Percentiles rank a stretch among this genome's conserved stretches.
Conservation (phyloP, 2,888 invertebrate species). For the Pachymerium ferrugineum region DNA sequence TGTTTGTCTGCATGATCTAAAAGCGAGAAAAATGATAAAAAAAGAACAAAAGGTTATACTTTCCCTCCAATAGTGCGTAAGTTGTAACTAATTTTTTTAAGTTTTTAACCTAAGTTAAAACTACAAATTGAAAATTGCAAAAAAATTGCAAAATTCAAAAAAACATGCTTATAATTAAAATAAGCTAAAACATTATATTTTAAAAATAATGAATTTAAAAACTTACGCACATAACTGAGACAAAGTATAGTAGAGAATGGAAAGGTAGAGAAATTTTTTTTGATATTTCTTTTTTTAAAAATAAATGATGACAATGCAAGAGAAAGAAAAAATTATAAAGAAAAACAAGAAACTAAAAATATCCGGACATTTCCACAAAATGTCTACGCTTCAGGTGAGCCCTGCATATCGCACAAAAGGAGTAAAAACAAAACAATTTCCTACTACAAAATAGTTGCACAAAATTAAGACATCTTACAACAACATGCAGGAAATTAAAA, state of each 20-base stretch:
- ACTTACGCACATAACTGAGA: background rate
- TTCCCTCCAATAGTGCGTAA: slow-evolving; percentile 30
- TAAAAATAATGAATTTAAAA: background rate
- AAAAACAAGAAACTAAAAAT: background rate
- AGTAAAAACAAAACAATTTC: background rate
- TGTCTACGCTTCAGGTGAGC: slow-evolving; percentile 25
- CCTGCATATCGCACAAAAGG: slow-evolving; percentile 31
- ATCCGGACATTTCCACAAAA: slow-evolving; percentile 5
- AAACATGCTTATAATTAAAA: background rate
- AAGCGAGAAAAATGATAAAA: slow-evolving; percentile 81
- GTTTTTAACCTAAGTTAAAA: background rate
- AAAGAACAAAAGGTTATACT: slow-evolving; percentile 42
- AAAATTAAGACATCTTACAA: too few species aligned
- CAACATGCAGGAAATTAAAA: background rate
- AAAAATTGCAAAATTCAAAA: background rate
- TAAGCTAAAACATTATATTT: background rate
- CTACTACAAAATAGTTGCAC: too few species aligned
- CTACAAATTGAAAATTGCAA: background rate
- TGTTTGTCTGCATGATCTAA: slow-evolving; percentile 99
- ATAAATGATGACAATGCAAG: background rate
- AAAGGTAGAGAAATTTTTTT: too few species aligned
- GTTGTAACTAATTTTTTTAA: background rate
- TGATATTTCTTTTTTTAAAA: too few species aligned
- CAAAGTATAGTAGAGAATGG: too few species aligned
- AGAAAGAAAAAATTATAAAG: background rate